Evolutionary conservation across 2,113 vertebrate species (phyloP).

Genomic region (Rhinopomastus cyanomelas): DNA sequence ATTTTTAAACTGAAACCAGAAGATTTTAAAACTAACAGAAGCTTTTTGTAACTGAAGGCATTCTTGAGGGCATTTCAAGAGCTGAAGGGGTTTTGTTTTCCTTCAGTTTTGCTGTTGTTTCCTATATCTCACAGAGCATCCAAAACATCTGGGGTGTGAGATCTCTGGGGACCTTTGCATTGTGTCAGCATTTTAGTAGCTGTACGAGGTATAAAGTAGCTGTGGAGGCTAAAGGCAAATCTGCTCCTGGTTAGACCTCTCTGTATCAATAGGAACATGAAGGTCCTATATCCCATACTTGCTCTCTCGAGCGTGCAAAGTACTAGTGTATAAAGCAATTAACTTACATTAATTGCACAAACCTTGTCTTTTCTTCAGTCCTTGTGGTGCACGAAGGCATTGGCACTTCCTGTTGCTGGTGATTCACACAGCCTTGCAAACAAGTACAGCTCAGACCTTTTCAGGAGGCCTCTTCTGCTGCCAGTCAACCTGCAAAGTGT

Average conservation of each 20-base stretch:
- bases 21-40: too few species aligned
- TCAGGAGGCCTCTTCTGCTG: background rate
- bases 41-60: background rate
- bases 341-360: background rate
- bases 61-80: background rate
- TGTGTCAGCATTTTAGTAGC: background rate
- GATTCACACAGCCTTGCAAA: background rate
- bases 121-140: background rate
- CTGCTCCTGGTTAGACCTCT: accelerated
- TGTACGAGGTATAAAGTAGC: background rate
- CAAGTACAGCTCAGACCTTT: background rate
- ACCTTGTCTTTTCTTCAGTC: background rate
- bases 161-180: background rate
- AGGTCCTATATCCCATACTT: background rate
- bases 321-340: background rate
- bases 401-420: background rate
- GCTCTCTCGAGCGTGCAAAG: background rate
- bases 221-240: background rate
- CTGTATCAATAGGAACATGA: background rate
- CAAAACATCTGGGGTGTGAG: background rate
- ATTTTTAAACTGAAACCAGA: too few species aligned
- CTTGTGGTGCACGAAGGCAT: background rate
- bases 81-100: background rate
- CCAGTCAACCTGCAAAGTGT: background rate
- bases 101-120: background rate